Conservation (phyloP, 2,888 invertebrate genomes). For the Chaetogeoica ovagalla region DNA sequence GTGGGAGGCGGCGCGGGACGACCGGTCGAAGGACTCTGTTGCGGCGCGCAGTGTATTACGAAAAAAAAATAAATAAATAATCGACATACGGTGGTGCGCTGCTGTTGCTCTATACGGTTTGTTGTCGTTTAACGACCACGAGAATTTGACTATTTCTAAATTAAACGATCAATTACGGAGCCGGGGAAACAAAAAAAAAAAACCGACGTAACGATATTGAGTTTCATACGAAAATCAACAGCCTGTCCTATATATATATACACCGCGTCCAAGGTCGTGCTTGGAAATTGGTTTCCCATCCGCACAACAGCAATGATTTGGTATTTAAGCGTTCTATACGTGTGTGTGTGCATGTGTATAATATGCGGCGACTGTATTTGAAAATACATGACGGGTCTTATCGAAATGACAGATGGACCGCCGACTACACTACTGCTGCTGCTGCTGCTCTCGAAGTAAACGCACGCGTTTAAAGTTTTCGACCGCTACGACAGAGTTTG, state of each 20-base stretch:
- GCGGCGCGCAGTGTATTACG: no score
- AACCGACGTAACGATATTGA: slow-evolving; percentile 19
- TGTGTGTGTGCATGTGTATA: background rate
- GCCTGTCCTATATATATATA: background rate
- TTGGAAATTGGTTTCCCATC: slow-evolving; percentile 31
- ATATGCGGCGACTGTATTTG: background rate
- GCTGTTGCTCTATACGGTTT: background rate
- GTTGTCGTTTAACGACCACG: background rate
- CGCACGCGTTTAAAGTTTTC: background rate
- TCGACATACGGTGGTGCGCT: background rate
- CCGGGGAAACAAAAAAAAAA: background rate
- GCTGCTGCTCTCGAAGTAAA: background rate
- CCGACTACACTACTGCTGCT: no score
- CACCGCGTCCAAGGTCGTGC: background rate
- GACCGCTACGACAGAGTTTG: background rate
- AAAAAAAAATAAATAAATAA: no score
- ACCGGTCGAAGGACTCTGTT: background rate
- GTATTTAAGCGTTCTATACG: background rate
- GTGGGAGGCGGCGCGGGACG: background rate
- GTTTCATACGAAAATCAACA: slow-evolving; percentile 25
- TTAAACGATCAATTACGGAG: slow-evolving; percentile 35
- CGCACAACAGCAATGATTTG: background rate
- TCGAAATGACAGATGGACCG: slow-evolving; percentile 16
- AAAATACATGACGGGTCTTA: slow-evolving; percentile 8
- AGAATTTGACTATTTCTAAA: slow-evolving; percentile 28